Base-by-base conservation (phyloP, 2,113 vertebrate genomes). In the Tonatia bakeri region DNA sequence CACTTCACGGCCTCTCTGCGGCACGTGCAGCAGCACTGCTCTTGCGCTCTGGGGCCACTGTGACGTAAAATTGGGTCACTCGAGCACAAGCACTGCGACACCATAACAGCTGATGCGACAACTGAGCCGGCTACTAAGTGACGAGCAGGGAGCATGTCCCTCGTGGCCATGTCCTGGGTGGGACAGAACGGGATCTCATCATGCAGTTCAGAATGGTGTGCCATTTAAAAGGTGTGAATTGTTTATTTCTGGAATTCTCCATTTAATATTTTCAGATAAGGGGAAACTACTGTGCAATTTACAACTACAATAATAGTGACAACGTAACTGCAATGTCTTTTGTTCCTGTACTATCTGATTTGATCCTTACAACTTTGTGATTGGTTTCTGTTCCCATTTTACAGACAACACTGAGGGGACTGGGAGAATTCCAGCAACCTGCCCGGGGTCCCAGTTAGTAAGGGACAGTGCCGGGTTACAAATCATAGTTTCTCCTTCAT, bases 211-310 rank as follows among this genome's bases (percentile, higher is more conserved):
- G 72, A 45, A 47, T 10, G 14, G 72, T 43, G 16, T 47, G 72
- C 26, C 43, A 75, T 31, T 75, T 75, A 47, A 75, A 75, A 75
- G 43, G 43, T 75, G 17, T 17, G 7, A 75, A 31, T 47, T 47
- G 40, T 75, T 75, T 75, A 75, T 33, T 75, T 75, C 43, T 75
- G 72, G 72, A 43, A 75, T 75, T 47, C 45, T 75, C 72, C 43
- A 75, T 33, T 47, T 47, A 31, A 31, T 75, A 75, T 45, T 75
- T 45, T 75, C 72, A 75, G 26, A 75, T 26, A 45, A 45, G 72
- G 40, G 6, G 69, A 13, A 43, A 45, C 40, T 31, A 75, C 43
- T 75, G 40, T 75, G 50, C 28, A 72, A 33, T 28, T n/a, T 26
- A 4, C 33, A 77, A 69, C 20, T 59, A 26, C 12, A 9, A 9